These are phyloP conservation scores for Phallusia fumigata DNA, from an alignment of 23 tunicate species.

Conservation along the genomic window DNA sequence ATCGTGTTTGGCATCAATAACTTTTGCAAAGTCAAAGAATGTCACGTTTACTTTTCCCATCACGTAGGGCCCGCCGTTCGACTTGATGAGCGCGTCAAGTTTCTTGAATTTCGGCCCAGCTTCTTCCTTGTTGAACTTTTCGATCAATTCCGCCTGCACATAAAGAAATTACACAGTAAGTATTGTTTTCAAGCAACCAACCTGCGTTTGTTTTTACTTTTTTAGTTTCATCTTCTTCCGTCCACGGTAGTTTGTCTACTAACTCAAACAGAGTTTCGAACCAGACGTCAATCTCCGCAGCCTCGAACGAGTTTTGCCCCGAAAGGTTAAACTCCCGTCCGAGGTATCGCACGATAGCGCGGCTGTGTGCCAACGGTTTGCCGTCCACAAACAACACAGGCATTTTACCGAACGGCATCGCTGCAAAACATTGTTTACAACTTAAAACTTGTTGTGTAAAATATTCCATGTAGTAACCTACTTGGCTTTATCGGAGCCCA, in stretches of 20 bases:
- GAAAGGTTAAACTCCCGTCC: conserved; percentile 36
- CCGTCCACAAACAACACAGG: conserved; percentile 65
- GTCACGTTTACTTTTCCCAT: background rate
- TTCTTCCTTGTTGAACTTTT: background rate
- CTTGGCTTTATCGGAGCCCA: background rate
- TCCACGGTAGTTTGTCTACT: conserved; percentile 24
- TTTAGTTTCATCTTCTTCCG: conserved; percentile 45
- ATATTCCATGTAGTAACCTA: no score
- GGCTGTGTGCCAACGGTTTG: conserved; percentile 56
- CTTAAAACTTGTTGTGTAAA: no score
- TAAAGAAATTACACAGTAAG: no score
- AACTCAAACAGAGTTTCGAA: conserved; percentile 37
- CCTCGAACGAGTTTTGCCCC: conserved; percentile 27
- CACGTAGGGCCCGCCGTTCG: background rate
- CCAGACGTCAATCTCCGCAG: conserved; percentile 58
- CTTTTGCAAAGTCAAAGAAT: no score
- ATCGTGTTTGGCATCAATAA: no score
- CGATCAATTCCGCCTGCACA: background rate
- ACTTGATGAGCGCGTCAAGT: background rate
- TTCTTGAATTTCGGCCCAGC: background rate
- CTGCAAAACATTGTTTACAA: conserved; percentile 10
- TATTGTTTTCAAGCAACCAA: background rate
- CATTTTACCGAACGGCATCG: conserved; percentile 52
- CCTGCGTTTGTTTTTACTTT: conserved; percentile 2
- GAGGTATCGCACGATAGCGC: conserved; percentile 41